phyloP scores from a whole-genome alignment of 2,113 vertebrate species.

The Cynocephalus volans region DNA sequence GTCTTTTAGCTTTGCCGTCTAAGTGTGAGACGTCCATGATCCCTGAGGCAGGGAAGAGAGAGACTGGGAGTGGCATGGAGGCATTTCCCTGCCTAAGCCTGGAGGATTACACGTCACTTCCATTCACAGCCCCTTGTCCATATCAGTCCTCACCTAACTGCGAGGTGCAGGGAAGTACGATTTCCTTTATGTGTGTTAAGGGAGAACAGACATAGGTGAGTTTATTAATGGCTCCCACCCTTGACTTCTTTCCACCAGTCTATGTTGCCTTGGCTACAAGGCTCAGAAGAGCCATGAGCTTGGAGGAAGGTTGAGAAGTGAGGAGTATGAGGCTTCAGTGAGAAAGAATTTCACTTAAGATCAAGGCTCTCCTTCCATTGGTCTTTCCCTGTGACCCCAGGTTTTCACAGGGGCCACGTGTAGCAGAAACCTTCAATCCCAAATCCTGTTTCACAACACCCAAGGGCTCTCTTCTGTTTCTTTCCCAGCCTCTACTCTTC shows the following conservation, averaged over 20 bases:
- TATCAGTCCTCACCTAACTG: neutral
- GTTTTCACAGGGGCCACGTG: neutral
- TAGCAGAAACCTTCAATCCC: neutral
- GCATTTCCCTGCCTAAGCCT: neutral
- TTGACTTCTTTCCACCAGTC: neutral
- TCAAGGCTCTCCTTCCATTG: too few species aligned
- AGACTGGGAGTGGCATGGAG: neutral
- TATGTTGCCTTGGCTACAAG: neutral
- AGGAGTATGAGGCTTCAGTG: too few species aligned
- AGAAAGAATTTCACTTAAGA: too few species aligned
- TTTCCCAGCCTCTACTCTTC: neutral
- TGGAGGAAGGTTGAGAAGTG: too few species aligned
- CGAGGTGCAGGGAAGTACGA: neutral
- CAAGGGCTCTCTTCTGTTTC: neutral
- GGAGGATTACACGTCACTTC: neutral
- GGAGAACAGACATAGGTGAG: neutral
- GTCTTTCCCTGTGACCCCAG: too few species aligned
- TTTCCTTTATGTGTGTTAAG: neutral
- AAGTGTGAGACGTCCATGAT: neutral
- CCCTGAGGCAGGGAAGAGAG: neutral
- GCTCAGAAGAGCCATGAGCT: neutral
- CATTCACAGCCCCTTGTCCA: neutral
- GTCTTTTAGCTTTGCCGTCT: neutral
- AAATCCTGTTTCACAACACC: neutral
- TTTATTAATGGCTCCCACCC: neutral